These are phyloP conservation scores for Xenopus tropicalis DNA, from an alignment of 2,113 vertebrate genomes.

Conservation along the genomic window DNA sequence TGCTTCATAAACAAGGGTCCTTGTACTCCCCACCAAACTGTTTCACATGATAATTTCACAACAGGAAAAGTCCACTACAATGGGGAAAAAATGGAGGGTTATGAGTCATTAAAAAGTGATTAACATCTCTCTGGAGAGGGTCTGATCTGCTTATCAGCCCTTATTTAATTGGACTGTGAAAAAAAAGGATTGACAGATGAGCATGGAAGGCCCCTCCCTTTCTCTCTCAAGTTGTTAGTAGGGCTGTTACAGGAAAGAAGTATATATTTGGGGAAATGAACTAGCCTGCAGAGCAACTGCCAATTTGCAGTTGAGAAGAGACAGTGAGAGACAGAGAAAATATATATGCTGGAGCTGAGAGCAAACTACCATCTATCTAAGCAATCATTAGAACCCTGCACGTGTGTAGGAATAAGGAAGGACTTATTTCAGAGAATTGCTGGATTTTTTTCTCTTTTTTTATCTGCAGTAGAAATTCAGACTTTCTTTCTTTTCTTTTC, in stretches of 20 bases:
- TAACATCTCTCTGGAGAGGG: constrained; percentile 55
- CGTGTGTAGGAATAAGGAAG: neutral
- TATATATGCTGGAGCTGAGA: constrained; percentile 43
- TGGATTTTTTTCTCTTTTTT: constrained; percentile 3
- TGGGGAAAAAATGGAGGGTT: constrained; percentile 5
- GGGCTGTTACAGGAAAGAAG: constrained; percentile 59
- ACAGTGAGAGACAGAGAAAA: constrained; percentile 45
- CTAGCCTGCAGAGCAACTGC: constrained; percentile 63
- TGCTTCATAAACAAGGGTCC: too few species aligned
- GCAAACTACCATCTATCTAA: constrained; percentile 38
- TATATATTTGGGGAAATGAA: constrained; percentile 71
- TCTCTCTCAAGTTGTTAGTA: constrained; percentile 52
- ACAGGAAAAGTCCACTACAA: too few species aligned
- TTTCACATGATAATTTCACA: too few species aligned
- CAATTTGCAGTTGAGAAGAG: constrained; percentile 55
- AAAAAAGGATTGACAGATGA: constrained; percentile 56
- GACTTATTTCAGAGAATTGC: neutral
- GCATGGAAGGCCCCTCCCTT: constrained; percentile 55
- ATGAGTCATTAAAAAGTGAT: constrained; percentile 46
- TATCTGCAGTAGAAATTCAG: neutral
- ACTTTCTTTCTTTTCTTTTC: too few species aligned
- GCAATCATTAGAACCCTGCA: neutral
- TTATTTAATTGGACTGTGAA: constrained; percentile 60
- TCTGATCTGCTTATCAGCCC: constrained; percentile 51
- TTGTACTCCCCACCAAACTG: too few species aligned